phyloP scores from a whole-genome alignment of 2,113 vertebrate genomes.

The Ophiodon elongatus region DNA sequence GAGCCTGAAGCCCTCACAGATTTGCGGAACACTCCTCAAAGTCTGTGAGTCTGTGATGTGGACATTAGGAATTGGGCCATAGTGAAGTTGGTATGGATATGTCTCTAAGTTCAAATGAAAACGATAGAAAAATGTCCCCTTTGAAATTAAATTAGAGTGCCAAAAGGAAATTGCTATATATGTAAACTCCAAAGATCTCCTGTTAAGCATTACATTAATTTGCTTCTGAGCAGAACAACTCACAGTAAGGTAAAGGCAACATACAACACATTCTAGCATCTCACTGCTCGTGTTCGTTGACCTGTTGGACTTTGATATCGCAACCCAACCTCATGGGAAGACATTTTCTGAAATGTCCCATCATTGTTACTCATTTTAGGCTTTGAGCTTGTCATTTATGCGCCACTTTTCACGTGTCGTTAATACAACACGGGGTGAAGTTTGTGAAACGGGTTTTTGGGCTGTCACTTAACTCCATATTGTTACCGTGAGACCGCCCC shows the following conservation, averaged over 20 bases:
- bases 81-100: background rate
- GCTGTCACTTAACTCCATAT: too few relatives aligned
- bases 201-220: background rate
- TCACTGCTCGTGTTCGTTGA: background rate
- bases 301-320: background rate
- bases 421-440: background rate
- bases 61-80: background rate
- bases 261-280: background rate
- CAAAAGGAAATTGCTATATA: background rate
- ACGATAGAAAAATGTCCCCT: background rate
- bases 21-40: too few relatives aligned
- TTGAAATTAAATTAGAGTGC: background rate
- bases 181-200: background rate
- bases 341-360: too few relatives aligned
- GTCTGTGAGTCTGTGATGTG: too few relatives aligned
- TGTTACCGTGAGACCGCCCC: too few relatives aligned
- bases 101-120: background rate
- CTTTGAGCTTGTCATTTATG: too few relatives aligned
- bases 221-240: background rate
- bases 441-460: background rate
- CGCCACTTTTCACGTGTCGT: too few relatives aligned
- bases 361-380: background rate
- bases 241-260: background rate
- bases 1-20: too few relatives aligned
- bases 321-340: too few relatives aligned